Evolutionary conservation across 2,888 invertebrate species (phyloP).

Genomic region (Diloba caeruleocephala): DNA sequence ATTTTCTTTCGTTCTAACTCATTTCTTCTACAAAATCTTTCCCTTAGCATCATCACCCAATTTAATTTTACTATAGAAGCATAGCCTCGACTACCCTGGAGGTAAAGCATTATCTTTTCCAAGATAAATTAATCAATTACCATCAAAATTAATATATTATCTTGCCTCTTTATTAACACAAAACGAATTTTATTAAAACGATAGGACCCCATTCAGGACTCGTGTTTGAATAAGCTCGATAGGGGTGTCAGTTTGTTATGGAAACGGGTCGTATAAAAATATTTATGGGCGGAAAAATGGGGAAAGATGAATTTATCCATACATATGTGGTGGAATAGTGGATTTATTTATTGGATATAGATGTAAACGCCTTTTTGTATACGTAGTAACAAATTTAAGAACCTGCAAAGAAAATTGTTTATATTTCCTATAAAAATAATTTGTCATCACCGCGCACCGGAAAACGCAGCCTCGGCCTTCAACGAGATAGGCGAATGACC

Average conservation of each 20-base stretch:
- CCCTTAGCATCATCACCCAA: no score
- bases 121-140: slow-evolving; percentile 21
- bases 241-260: slow-evolving; percentile 19
- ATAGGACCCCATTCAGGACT: slow-evolving; percentile 7
- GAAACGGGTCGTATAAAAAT: slow-evolving; percentile 21
- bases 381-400: no score
- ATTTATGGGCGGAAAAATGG: slow-evolving; percentile 22
- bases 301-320: slow-evolving; percentile 25
- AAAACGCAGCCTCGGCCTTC: no score
- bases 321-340: background rate
- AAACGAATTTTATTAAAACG: slow-evolving; percentile 40
- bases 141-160: slow-evolving; percentile 56
- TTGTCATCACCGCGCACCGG: no score
- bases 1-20: no score
- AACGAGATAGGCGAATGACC: no score
- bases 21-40: no score
- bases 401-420: no score
- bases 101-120: background rate
- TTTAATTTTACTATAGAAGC: no score
- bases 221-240: slow-evolving; percentile 10
- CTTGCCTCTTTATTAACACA: slow-evolving; percentile 47
- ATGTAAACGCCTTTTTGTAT: background rate
- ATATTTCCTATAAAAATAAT: no score
- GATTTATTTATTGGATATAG: slow-evolving; percentile 14
- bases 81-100: no score